phyloP scores from a whole-genome alignment of 2,888 invertebrate genomes.

The Parasteatoda lunata region DNA sequence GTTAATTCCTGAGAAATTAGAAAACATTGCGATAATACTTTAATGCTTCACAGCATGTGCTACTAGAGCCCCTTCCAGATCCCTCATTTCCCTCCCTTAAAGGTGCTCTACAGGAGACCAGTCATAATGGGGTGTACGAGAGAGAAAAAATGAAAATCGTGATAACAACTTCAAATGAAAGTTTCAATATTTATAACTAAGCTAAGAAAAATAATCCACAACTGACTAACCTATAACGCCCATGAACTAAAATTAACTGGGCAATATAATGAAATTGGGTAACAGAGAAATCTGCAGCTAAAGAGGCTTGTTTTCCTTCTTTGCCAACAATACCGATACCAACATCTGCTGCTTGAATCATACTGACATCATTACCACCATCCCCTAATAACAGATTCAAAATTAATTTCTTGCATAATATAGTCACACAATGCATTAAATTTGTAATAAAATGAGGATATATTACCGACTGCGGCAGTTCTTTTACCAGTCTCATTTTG shows the following conservation, averaged over 20 bases:
- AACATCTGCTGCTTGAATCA: slow-evolving; percentile 78
- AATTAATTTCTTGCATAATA: neutral
- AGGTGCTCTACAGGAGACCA: no score
- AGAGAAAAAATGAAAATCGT: no score
- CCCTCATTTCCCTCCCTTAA: no score
- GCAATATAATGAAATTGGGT: slow-evolving; percentile 89
- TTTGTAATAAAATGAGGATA: neutral
- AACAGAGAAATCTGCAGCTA: slow-evolving; percentile 98
- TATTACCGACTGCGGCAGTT: slow-evolving; percentile 71
- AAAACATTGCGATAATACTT: no score
- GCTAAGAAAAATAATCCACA: neutral
- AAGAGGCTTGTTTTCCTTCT: slow-evolving; percentile 80
- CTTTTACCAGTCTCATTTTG: slow-evolving; percentile 79
- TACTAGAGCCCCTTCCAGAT: no score
- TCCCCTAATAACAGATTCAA: slow-evolving; percentile 75
- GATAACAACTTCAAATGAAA: neutral
- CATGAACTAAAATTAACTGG: slow-evolving; percentile 89
- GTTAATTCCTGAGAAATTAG: no score
- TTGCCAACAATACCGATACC: slow-evolving; percentile 90
- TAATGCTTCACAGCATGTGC: no score
- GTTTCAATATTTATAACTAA: neutral
- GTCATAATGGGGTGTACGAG: no score
- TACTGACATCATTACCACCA: slow-evolving; percentile 83
- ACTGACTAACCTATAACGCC: slow-evolving; percentile 81
- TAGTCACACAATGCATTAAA: neutral